Conservation (phyloP, 2,113 vertebrate species). For the Australoheros scitulus region DNA sequence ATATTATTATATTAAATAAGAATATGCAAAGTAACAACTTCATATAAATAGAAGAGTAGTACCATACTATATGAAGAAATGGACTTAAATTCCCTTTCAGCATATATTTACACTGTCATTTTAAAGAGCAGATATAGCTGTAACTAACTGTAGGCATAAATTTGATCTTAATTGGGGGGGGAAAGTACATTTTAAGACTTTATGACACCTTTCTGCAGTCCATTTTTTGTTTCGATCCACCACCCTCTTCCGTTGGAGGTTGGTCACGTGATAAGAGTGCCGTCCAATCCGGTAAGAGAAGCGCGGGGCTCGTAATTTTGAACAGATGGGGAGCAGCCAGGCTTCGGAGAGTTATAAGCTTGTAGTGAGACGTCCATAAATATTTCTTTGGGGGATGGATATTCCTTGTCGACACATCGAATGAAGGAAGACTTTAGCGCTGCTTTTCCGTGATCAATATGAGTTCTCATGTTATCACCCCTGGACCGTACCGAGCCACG, state of each 20-base stretch:
- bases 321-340: conserved; percentile 55
- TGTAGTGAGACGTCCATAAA: not conserved
- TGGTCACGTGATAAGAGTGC: conserved; percentile 53
- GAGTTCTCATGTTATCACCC: conserved; percentile 67
- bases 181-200: too few relatives aligned
- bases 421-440: not conserved
- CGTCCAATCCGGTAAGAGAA: conserved; percentile 69
- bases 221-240: conserved; percentile 1
- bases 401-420: not conserved
- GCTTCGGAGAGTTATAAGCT: not conserved
- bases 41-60: not conserved
- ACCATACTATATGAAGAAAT: not conserved
- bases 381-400: not conserved
- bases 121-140: not conserved
- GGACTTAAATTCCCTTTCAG: not conserved
- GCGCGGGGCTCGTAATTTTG: conserved; percentile 74
- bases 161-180: not conserved
- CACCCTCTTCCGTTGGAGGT: not conserved
- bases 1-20: not conserved
- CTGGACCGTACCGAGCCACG: conserved; percentile 68
- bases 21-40: not conserved
- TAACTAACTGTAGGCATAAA: not conserved
- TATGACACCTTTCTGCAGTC: too few relatives aligned
- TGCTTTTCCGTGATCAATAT: conserved; percentile 29
- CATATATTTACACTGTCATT: not conserved